Conservation (phyloP, 1,140 invertebrate genomes). For the Venustaconcha ellipsiformis region DNA sequence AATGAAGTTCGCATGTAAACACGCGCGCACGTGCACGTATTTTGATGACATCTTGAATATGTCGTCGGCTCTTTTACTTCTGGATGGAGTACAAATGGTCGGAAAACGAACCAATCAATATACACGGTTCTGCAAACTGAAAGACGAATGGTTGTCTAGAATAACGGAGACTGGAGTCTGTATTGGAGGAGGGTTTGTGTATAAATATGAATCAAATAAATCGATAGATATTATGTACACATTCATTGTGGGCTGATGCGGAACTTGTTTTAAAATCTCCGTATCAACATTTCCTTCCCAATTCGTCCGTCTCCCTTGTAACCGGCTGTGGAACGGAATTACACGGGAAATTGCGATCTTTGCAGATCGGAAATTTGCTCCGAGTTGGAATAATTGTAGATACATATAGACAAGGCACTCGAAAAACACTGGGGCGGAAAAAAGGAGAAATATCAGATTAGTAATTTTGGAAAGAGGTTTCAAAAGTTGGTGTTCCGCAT, state of each 20-base stretch:
- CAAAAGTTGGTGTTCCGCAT: conserved; percentile 16
- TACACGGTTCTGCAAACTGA: too few relatives aligned
- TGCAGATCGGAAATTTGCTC: conserved; percentile 25
- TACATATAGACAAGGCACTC: conserved; percentile 21
- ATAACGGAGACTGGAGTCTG: too few relatives aligned
- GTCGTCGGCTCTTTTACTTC: too few relatives aligned
- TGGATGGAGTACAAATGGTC: too few relatives aligned
- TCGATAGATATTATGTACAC: too few relatives aligned
- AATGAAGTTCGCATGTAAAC: too few relatives aligned
- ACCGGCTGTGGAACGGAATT: conserved; percentile 27
- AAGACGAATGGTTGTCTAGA: too few relatives aligned
- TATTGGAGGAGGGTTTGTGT: too few relatives aligned
- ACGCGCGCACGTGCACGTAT: too few relatives aligned
- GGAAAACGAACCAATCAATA: too few relatives aligned
- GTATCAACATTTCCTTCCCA: conserved; percentile 31
- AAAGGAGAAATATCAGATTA: conserved; percentile 32
- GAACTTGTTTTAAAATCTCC: conserved; percentile 34
- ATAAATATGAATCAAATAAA: too few relatives aligned
- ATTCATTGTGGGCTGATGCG: neutral
- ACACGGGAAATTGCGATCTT: conserved; percentile 30
- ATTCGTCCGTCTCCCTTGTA: conserved; percentile 29
- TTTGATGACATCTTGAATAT: too few relatives aligned
- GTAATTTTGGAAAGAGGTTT: conserved; percentile 21
- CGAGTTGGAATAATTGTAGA: conserved; percentile 29
- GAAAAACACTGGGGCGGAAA: conserved; percentile 16